phyloP scores from a whole-genome alignment of 92 coral and sea anemone genomes.

The Montipora capitata region DNA sequence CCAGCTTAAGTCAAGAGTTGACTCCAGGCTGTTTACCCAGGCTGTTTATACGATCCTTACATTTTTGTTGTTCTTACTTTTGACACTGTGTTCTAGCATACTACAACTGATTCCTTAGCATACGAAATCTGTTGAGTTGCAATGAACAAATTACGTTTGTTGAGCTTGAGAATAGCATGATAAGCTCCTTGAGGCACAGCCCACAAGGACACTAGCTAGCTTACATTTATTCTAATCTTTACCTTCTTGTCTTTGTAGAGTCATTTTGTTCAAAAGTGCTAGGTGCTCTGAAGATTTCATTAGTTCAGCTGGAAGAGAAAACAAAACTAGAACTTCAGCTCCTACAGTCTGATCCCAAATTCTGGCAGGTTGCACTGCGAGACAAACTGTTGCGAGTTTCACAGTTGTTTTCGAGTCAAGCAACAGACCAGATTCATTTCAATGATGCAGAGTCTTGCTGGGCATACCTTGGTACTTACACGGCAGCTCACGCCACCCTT shows the following conservation, averaged over 20 bases:
- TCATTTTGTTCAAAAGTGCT: conserved; percentile 87
- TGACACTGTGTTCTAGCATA: too few relatives aligned
- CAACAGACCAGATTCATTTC: conserved; percentile 93
- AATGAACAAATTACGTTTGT: too few relatives aligned
- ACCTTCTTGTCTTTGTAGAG: conserved; percentile 47
- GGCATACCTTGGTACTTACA: conserved; percentile 95
- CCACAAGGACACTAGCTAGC: too few relatives aligned
- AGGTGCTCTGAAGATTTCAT: conserved; percentile 87
- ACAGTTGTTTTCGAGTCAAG: conserved; percentile 95
- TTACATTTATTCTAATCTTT: not conserved
- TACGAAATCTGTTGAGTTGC: too few relatives aligned
- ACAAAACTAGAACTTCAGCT: conserved; percentile 94
- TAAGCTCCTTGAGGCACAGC: too few relatives aligned
- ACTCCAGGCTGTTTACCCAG: too few relatives aligned
- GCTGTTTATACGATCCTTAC: too few relatives aligned
- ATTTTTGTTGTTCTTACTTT: too few relatives aligned
- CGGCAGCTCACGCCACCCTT: conserved; percentile 97
- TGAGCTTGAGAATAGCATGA: too few relatives aligned
- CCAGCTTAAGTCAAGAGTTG: too few relatives aligned
- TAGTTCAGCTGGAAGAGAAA: conserved; percentile 92
- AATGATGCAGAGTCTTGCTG: conserved; percentile 95
- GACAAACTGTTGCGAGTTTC: conserved; percentile 94
- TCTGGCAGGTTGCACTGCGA: conserved; percentile 89
- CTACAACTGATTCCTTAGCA: too few relatives aligned
- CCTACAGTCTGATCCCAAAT: conserved; percentile 81